phyloP scores from a whole-genome alignment of 2,888 invertebrate genomes.

The Trichacis sp. region DNA sequence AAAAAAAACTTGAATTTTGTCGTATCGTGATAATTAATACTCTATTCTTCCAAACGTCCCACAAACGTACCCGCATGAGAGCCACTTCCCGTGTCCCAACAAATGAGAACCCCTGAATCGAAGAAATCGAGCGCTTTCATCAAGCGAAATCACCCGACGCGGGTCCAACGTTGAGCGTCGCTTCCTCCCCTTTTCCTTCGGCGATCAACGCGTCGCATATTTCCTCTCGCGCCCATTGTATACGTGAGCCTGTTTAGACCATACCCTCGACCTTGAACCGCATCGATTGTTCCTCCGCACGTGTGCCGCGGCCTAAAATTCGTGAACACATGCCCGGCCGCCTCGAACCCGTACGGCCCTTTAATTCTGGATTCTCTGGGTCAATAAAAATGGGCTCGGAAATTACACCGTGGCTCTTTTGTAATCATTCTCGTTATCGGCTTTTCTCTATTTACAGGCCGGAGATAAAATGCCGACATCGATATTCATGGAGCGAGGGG shows the following conservation, averaged over 20 bases:
- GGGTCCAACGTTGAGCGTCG: neutral
- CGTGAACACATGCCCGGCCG: constrained; percentile 30
- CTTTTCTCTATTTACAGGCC: too few species aligned
- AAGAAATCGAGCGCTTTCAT: neutral
- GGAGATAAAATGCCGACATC: too few species aligned
- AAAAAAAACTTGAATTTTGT: too few species aligned
- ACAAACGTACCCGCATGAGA: neutral
- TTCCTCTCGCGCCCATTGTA: neutral
- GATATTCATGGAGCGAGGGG: neutral
- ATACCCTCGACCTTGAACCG: constrained; percentile 42
- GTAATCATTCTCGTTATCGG: neutral
- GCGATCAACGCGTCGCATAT: neutral
- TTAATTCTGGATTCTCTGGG: neutral
- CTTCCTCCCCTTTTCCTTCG: neutral
- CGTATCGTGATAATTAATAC: too few species aligned
- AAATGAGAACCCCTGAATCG: neutral
- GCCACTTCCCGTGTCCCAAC: neutral
- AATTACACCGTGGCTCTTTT: too few species aligned
- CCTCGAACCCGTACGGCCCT: constrained; percentile 23
- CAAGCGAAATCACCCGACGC: too few species aligned
- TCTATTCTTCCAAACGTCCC: too few species aligned
- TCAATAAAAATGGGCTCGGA: neutral
- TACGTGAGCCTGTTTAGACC: constrained; percentile 25
- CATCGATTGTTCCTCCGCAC: constrained; percentile 34
- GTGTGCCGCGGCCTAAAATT: constrained; percentile 34